A percentile compares a stretch with the other conserved stretches of the same genome.
Conservation (phyloP, 2,113 vertebrate species). For the Rynchops niger region DNA sequence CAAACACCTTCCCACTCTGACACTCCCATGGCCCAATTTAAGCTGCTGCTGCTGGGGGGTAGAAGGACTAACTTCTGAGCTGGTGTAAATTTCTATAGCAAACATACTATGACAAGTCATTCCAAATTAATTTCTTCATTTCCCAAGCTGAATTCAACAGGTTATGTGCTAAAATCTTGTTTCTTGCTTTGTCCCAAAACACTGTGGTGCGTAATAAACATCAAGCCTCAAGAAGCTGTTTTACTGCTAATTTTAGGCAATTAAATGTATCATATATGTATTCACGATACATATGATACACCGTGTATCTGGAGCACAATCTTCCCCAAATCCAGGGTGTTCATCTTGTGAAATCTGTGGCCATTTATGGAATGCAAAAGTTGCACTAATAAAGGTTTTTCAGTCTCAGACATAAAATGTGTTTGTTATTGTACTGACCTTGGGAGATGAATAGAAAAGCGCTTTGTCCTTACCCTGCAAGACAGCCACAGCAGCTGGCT, state of each 20-base stretch:
- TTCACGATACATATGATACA: neutral
- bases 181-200: conserved; percentile 15
- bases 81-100: conserved; percentile 21
- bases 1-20: neutral
- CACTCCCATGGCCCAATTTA: conserved; percentile 26
- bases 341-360: neutral
- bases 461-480: conserved; percentile 25
- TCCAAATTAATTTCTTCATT: conserved; percentile 31
- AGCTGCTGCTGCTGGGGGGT: neutral
- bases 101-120: conserved; percentile 16
- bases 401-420: neutral
- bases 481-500: conserved; percentile 49
- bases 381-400: conserved; percentile 19
- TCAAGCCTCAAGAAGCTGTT: neutral
- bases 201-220: conserved; percentile 6
- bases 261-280: neutral
- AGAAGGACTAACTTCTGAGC: conserved; percentile 22
- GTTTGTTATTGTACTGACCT: conserved; percentile 56
- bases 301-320: neutral
- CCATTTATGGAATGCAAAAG: neutral
- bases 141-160: neutral
- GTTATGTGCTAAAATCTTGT: conserved; percentile 1
- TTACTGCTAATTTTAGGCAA: conserved; percentile 30
- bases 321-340: neutral
- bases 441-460: conserved; percentile 10